These are phyloP conservation scores for Sesamia inferens DNA, from an alignment of 2,888 invertebrate genomes.

Conservation along the genomic window DNA sequence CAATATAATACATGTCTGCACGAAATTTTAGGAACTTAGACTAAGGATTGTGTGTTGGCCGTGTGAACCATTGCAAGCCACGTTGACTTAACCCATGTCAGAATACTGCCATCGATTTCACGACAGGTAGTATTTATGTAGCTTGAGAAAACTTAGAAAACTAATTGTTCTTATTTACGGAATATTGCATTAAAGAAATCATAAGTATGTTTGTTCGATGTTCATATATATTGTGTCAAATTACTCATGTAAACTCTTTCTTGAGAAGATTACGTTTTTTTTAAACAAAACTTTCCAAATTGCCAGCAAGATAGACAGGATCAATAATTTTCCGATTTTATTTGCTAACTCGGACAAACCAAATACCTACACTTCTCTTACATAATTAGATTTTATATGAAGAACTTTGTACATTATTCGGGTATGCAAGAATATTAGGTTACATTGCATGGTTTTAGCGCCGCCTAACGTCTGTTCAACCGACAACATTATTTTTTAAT, in stretches of 20 bases:
- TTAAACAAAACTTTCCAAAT: constrained; percentile 27
- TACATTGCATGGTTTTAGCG: background rate
- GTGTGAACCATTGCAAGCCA: constrained; percentile 10
- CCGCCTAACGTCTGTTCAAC: background rate
- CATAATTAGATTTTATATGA: constrained; percentile 16
- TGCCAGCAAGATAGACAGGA: constrained; percentile 8
- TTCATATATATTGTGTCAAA: background rate
- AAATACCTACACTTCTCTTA: constrained; percentile 14
- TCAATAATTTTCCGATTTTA: constrained; percentile 36
- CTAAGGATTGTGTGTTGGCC: constrained; percentile 10
- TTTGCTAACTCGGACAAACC: constrained; percentile 8
- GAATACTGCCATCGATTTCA: constrained; percentile 2
- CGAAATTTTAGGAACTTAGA: constrained; percentile 18
- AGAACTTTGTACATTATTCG: background rate
- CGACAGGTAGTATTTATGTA: constrained; percentile 26
- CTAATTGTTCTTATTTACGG: background rate
- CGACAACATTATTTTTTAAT: background rate
- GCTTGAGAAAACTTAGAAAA: background rate
- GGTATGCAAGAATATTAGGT: background rate
- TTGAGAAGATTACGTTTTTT: constrained; percentile 7
- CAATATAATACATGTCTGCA: constrained; percentile 33
- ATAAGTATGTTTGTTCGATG: background rate
- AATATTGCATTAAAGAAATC: background rate
- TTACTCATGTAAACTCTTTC: background rate
- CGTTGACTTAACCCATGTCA: constrained; percentile 5